Base-by-base conservation (phyloP, 2,797 vertebrate species). In the Furcifer pardalis region DNA sequence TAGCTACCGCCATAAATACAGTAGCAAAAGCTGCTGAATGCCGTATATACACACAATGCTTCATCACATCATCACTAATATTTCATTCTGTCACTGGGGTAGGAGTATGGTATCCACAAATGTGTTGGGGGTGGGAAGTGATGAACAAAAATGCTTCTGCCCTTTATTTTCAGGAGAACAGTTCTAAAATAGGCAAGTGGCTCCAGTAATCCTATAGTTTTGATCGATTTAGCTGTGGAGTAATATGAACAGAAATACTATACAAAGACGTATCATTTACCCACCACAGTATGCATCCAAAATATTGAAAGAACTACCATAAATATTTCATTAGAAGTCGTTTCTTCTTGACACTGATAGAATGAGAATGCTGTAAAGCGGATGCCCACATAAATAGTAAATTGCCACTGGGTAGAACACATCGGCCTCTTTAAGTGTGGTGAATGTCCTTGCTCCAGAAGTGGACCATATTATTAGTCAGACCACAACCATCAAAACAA, bases 1-100 rank as follows among this genome's bases (percentile, higher is more conserved):
- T 42, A 68, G 66, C 65, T 37, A 87, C 68, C 87, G 81, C 82
- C 76, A 89, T 60, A 75, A 78, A 35, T 84, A 84, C 78, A 82
- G 19, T 17, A 66, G 66, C 87, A 92, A 82, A 56, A 56, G 52
- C 52, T 56, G 52, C 87, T 84, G 74, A 46, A 77, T 56, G 56
- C 40, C 37, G 40, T 0, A 0, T 37, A 0, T 37, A 27, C 27
- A 35, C 0, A 0, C 13, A n/a, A 27, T 56, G 25, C n/a, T 19
- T 88, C 69, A 17, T 56, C 3, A 13, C 37, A 23, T 1, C 4
- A 46, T 65, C 19, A 0, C 4, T 23, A 82, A 65, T n/a, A 0
- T 0, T 52, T 65, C 5, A 10, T 68, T 78, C 63, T 49, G 40
- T 56, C 4, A 80, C 10, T 35, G 65, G 7, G 40, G 44, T n/a